These are phyloP conservation scores for Prionchulus punctatus DNA, from an alignment of 2,888 invertebrate genomes.

Conservation along the genomic window DNA sequence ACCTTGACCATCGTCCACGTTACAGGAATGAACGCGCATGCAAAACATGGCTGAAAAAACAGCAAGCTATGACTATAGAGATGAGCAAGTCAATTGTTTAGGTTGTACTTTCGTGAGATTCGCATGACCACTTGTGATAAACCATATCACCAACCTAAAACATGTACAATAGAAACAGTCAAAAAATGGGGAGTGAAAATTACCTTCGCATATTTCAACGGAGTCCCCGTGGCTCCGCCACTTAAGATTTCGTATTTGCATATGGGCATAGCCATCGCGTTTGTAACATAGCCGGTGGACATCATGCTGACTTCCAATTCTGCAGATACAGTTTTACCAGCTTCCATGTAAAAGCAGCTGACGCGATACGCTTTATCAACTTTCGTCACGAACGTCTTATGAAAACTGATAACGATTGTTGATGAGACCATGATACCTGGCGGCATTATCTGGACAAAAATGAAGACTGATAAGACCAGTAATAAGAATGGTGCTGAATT, in stretches of 20 bases:
- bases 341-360: constrained; percentile 11
- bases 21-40: constrained; percentile 11
- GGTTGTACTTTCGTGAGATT: constrained; percentile 1
- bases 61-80: neutral
- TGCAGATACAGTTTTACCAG: constrained; percentile 4
- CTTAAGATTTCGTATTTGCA: constrained; percentile 11
- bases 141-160: constrained; percentile 12
- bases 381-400: constrained; percentile 10
- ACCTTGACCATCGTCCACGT: constrained; percentile 9
- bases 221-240: neutral
- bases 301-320: constrained; percentile 11
- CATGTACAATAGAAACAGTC: too few relatives aligned
- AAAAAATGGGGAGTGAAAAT: too few relatives aligned
- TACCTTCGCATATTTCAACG: constrained; percentile 7
- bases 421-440: constrained; percentile 5
- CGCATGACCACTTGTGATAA: constrained; percentile 10
- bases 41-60: constrained; percentile 10
- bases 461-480: too few relatives aligned
- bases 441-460: constrained; percentile 3
- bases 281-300: constrained; percentile 6
- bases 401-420: constrained; percentile 11
- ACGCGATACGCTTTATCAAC: constrained; percentile 11
- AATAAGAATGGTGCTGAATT: too few relatives aligned
- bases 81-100: neutral
- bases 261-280: constrained; percentile 6